A percentile compares a stretch with the other conserved stretches of the same genome.
Evolutionary conservation across 2,888 invertebrate species (phyloP).

Genomic region (Lithophane semibrunnea): DNA sequence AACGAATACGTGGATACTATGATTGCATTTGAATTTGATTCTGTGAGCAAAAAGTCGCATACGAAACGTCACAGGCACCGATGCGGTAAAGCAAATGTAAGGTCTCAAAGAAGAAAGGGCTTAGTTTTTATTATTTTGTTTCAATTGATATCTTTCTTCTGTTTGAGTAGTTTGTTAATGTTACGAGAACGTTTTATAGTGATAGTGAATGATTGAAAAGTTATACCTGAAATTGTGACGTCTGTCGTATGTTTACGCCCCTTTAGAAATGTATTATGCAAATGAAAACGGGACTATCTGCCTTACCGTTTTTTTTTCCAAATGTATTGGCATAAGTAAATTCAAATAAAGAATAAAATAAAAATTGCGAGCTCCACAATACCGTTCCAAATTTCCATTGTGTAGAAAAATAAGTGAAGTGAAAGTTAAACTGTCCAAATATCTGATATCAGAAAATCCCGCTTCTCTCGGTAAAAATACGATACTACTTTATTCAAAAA

Average conservation of each 20-base stretch:
- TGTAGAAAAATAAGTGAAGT: slow-evolving; percentile 28
- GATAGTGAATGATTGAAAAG: too few relatives aligned
- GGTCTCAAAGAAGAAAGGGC: neutral
- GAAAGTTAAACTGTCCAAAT: slow-evolving; percentile 48
- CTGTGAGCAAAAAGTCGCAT: slow-evolving; percentile 45
- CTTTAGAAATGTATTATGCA: too few relatives aligned
- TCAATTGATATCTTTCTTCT: too few relatives aligned
- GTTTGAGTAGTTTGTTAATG: too few relatives aligned
- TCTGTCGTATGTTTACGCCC: too few relatives aligned
- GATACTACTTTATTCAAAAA: slow-evolving; percentile 79
- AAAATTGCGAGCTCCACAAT: slow-evolving; percentile 16
- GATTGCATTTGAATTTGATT: slow-evolving; percentile 80
- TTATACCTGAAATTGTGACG: neutral
- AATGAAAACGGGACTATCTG: neutral
- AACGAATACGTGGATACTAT: slow-evolving; percentile 73
- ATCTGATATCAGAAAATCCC: slow-evolving; percentile 50
- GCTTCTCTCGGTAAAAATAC: slow-evolving; percentile 59
- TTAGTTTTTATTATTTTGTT: neutral
- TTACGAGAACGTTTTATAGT: too few relatives aligned
- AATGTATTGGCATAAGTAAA: neutral
- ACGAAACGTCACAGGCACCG: neutral
- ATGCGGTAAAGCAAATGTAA: slow-evolving; percentile 22
- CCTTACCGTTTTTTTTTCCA: neutral
- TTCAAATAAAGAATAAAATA: slow-evolving; percentile 5
- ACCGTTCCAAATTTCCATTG: slow-evolving; percentile 9